A percentile compares a stretch with the other conserved stretches of the same genome.
Conservation (phyloP, 2,113 vertebrate species). For the Vulpes ferrilata region DNA sequence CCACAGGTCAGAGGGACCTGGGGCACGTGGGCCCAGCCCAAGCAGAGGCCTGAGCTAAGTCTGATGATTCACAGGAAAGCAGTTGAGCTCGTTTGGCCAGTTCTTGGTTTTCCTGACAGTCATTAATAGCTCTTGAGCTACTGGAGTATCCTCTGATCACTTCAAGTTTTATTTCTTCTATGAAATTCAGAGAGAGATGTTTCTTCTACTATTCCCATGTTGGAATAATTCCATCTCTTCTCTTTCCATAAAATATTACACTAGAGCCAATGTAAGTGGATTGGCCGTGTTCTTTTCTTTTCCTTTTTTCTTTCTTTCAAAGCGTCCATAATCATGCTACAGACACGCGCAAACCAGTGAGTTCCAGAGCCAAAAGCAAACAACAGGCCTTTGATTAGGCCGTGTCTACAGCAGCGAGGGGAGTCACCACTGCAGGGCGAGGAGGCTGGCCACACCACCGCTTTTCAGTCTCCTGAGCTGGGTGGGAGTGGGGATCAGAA, state of each 20-base stretch:
- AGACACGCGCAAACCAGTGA: not conserved
- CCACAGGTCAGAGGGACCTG: not conserved
- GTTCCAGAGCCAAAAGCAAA: conserved; percentile 32
- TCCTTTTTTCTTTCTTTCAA: not conserved
- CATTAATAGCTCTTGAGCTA: conserved; percentile 6
- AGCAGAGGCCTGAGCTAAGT: not conserved
- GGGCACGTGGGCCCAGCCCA: not conserved
- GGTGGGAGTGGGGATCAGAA: not conserved
- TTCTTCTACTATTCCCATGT: not conserved
- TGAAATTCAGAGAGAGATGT: not conserved
- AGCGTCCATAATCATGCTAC: not conserved
- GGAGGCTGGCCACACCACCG: not conserved
- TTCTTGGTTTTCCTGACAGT: conserved; percentile 19
- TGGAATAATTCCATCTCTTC: not conserved
- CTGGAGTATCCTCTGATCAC: not conserved
- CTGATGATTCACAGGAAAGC: conserved; percentile 67
- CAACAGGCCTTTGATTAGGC: conserved; percentile 44
- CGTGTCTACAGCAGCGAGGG: accelerated
- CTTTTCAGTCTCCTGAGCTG: not conserved
- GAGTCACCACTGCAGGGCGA: accelerated
- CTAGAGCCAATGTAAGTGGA: not conserved
- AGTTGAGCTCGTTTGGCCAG: conserved; percentile 48
- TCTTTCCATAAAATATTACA: not conserved
- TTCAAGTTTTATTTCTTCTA: conserved; percentile 4
- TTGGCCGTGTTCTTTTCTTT: not conserved